phyloP scores from a whole-genome alignment of 2,113 vertebrate genomes.

The Xiphophorus couchianus region DNA sequence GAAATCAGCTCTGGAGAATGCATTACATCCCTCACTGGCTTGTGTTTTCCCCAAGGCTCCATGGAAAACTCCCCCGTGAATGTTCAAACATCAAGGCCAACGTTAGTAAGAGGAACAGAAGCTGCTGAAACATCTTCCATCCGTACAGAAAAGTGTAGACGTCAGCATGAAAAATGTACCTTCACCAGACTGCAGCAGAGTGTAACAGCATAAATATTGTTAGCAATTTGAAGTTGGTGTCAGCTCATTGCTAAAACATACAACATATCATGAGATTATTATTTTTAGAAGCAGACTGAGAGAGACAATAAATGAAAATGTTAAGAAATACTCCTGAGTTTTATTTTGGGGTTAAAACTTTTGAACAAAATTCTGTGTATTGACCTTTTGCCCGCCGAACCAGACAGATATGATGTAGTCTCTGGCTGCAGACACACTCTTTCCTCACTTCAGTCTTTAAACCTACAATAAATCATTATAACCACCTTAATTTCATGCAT shows the following conservation, averaged over 20 bases:
- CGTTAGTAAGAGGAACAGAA: conserved; percentile 50
- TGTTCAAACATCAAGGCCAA: conserved; percentile 60
- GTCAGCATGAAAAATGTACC: conserved; percentile 8
- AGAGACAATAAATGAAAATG: conserved; percentile 13
- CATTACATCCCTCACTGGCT: conserved; percentile 52
- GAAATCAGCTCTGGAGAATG: conserved; percentile 55
- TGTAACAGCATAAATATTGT: background rate
- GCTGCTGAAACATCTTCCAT: conserved; percentile 4
- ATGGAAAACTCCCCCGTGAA: conserved; percentile 52
- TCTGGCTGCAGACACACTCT: conserved; percentile 37
- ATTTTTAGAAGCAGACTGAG: conserved; percentile 16
- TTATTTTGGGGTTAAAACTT: conserved; percentile 42
- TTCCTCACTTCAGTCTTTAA: conserved; percentile 7
- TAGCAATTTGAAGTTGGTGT: background rate
- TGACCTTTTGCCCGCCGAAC: conserved; percentile 49
- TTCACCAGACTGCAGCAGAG: background rate
- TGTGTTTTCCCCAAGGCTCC: conserved; percentile 42
- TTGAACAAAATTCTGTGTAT: conserved; percentile 52
- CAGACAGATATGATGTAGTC: conserved; percentile 35
- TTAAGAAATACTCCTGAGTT: conserved; percentile 18
- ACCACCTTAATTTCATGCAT: conserved; percentile 43
- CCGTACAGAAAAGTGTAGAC: conserved; percentile 8
- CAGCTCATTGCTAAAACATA: background rate
- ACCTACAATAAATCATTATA: conserved; percentile 55
- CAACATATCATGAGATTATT: background rate